phyloP scores from a whole-genome alignment of 2,113 vertebrate species.

The Bagarius yarrelli region DNA sequence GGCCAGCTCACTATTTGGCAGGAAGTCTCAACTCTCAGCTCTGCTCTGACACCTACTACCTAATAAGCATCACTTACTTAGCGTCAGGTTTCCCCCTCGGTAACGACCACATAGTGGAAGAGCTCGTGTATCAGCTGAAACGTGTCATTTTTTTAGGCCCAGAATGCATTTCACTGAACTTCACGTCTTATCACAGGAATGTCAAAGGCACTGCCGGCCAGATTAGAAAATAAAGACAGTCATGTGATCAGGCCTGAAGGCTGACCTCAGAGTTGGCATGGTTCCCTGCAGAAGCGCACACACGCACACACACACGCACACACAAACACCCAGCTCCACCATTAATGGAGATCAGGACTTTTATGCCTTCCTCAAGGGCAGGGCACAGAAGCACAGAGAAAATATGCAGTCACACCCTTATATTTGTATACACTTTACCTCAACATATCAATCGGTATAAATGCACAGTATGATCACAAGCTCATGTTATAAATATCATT shows the following conservation, averaged over 20 bases:
- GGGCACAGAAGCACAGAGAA: slow-evolving; percentile 32
- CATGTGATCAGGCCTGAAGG: slow-evolving; percentile 53
- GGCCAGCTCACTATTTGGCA: slow-evolving; percentile 76
- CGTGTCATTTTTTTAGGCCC: background rate
- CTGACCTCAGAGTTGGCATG: slow-evolving; percentile 53
- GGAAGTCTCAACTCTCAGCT: slow-evolving; percentile 68
- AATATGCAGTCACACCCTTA: slow-evolving; percentile 36
- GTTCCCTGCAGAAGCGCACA: slow-evolving; percentile 44
- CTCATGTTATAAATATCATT: background rate
- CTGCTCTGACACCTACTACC: slow-evolving; percentile 65
- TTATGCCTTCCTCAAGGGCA: slow-evolving; percentile 45
- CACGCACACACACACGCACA: slow-evolving; percentile 34
- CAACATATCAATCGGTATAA: background rate
- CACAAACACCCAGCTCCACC: slow-evolving; percentile 29
- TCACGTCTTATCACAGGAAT: slow-evolving; percentile 54
- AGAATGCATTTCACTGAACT: slow-evolving; percentile 36
- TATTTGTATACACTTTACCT: slow-evolving; percentile 24
- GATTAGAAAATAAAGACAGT: slow-evolving; percentile 52
- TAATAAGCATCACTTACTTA: slow-evolving; percentile 53
- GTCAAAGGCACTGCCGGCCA: slow-evolving; percentile 47
- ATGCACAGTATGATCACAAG: background rate
- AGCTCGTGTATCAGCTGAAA: background rate
- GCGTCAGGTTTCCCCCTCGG: background rate
- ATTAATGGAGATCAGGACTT: slow-evolving; percentile 46
- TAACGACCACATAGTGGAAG: background rate